Evolutionary conservation across 2,888 invertebrate genomes (phyloP).

Genomic region (Megaustenia siamemsis): DNA sequence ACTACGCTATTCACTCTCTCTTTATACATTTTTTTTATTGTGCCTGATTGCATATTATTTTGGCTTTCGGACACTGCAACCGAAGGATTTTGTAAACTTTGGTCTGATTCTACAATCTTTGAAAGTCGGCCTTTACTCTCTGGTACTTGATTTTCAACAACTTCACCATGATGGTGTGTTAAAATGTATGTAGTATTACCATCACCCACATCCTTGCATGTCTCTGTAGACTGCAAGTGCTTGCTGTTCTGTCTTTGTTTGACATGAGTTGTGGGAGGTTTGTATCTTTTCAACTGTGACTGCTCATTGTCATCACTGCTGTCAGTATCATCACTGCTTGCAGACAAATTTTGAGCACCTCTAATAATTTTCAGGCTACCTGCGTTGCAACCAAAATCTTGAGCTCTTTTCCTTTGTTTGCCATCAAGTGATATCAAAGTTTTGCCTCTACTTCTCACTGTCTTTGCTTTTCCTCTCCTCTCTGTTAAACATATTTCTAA

Average conservation of each 20-base stretch:
- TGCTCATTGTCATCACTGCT: conserved; percentile 8
- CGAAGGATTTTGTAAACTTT: background rate
- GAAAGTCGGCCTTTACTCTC: background rate
- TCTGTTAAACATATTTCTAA: background rate
- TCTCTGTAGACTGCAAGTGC: background rate
- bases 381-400: conserved; percentile 35
- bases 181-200: background rate
- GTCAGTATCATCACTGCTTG: conserved; percentile 59
- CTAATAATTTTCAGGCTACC: background rate
- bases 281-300: background rate
- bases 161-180: background rate
- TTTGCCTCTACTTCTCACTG: background rate
- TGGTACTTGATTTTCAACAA: background rate
- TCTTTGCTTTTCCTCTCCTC: background rate
- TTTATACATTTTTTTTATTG: background rate
- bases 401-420: conserved; percentile 26
- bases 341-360: conserved; percentile 63
- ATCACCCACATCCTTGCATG: background rate
- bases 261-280: background rate
- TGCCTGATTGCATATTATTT: background rate
- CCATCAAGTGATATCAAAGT: background rate
- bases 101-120: background rate
- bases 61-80: background rate
- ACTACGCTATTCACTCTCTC: background rate
- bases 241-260: background rate